Evolutionary conservation across 2,888 invertebrate genomes (phyloP).

Genomic region (Oxyteleia sp.): DNA sequence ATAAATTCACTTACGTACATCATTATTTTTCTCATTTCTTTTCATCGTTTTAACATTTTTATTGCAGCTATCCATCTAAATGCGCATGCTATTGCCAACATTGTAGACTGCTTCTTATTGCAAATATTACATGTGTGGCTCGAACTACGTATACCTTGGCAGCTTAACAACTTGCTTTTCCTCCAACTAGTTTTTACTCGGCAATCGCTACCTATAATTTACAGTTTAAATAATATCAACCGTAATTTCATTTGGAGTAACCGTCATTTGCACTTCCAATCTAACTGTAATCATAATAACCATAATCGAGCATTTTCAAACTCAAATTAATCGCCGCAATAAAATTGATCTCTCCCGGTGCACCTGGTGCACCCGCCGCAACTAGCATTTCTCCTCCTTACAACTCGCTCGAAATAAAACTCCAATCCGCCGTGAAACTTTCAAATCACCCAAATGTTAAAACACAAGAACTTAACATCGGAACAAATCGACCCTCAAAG

Average conservation of each 20-base stretch:
- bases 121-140: neutral
- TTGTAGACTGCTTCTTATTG: neutral
- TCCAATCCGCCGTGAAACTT: no score
- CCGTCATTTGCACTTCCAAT: neutral
- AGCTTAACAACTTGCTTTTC: neutral
- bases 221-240: neutral
- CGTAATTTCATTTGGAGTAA: neutral
- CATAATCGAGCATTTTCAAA: neutral
- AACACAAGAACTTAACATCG: neutral
- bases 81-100: neutral
- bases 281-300: neutral
- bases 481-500: constrained; percentile 16
- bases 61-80: no score
- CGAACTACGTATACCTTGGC: neutral
- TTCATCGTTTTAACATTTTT: no score
- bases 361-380: no score
- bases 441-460: no score
- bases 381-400: no score
- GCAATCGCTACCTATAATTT: neutral
- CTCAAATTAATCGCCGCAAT: neutral
- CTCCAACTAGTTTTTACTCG: neutral
- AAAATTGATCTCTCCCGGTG: neutral
- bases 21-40: no score
- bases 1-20: no score
- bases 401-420: no score